Conservation (phyloP, 2,113 vertebrate species). For the Agapornis roseicollis region DNA sequence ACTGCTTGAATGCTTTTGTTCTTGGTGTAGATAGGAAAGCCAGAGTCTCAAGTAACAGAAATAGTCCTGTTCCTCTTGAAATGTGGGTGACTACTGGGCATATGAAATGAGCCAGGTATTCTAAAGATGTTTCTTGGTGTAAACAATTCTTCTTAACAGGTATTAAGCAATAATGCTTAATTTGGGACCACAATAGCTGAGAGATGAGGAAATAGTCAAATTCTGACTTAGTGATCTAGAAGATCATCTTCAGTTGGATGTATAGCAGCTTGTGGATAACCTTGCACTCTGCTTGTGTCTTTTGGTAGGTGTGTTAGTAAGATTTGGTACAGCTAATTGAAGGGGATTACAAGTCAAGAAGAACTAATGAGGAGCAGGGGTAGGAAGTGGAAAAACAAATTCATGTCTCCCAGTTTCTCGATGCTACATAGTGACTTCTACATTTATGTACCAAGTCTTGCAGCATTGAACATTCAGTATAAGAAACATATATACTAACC, state of each 20-base stretch:
- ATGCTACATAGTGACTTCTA: background rate
- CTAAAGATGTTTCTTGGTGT: background rate
- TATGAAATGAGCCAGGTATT: background rate
- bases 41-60: background rate
- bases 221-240: background rate
- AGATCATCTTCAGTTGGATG: background rate
- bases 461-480: background rate
- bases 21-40: background rate
- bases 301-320: background rate
- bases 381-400: background rate
- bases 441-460: accelerated
- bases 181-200: background rate
- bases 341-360: background rate
- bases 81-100: background rate
- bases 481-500: background rate
- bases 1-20: background rate
- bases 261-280: background rate
- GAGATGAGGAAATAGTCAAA: background rate
- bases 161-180: background rate
- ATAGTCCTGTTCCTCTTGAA: background rate
- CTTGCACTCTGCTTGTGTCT: background rate
- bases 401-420: background rate
- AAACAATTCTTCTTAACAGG: background rate
- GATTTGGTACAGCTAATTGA: background rate
- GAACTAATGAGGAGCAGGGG: background rate